phyloP scores from a whole-genome alignment of 2,113 vertebrate species.

The Hystrix brachyura region DNA sequence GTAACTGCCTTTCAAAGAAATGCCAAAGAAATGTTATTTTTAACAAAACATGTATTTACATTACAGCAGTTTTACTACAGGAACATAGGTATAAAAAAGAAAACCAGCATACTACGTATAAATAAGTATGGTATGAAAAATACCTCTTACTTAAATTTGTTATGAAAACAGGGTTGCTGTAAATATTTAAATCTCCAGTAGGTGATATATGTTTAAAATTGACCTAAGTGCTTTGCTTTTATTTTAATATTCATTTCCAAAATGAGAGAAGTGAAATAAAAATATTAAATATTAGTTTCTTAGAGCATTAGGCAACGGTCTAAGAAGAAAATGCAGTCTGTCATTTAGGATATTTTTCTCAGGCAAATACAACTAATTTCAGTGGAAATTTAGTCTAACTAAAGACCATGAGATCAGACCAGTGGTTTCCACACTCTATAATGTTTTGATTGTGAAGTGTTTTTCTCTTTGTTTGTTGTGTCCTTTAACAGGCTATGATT shows the following conservation, averaged over 20 bases:
- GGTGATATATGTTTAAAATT: constrained; percentile 84
- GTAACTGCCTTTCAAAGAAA: constrained; percentile 87
- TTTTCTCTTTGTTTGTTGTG: constrained; percentile 58
- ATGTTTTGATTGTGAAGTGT: constrained; percentile 41
- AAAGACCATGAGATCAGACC: constrained; percentile 36
- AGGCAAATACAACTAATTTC: constrained; percentile 52
- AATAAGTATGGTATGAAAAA: constrained; percentile 90
- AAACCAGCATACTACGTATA: constrained; percentile 87
- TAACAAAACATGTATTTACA: constrained; percentile 91
- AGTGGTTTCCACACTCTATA: constrained; percentile 3
- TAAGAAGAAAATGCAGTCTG: constrained; percentile 63
- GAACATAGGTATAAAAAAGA: constrained; percentile 86
- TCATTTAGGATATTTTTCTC: constrained; percentile 73
- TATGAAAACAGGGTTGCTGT: constrained; percentile 87
- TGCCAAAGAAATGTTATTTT: constrained; percentile 82
- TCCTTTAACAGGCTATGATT: constrained; percentile 72
- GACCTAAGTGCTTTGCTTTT: constrained; percentile 88
- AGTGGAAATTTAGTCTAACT: constrained; percentile 63
- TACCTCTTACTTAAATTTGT: constrained; percentile 86
- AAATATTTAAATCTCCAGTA: constrained; percentile 87
- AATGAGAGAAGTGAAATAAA: constrained; percentile 79
- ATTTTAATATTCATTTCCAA: constrained; percentile 82
- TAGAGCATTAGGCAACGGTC: constrained; percentile 55
- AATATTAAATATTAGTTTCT: constrained; percentile 73
- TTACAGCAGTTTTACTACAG: constrained; percentile 86